phyloP scores from a whole-genome alignment of 2,113 vertebrate genomes.

The Albula goreensis region DNA sequence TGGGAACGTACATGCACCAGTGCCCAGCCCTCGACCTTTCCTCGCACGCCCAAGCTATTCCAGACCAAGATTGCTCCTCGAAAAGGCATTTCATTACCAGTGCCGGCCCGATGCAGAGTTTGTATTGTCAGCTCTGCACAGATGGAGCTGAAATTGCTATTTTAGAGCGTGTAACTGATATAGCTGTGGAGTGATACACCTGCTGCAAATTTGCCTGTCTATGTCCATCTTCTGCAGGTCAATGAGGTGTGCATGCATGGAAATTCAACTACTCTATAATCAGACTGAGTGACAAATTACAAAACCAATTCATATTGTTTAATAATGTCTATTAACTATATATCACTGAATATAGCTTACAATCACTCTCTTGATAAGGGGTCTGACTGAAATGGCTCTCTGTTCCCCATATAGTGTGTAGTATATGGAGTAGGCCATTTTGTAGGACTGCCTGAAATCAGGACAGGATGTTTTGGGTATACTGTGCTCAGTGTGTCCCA shows the following conservation, averaged over 20 bases:
- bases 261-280: background rate
- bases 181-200: background rate
- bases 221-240: background rate
- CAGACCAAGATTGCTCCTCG: background rate
- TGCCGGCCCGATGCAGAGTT: background rate
- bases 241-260: background rate
- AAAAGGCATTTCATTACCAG: background rate
- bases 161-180: background rate
- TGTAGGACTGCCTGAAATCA: no score
- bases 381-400: no score
- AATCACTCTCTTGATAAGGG: no score
- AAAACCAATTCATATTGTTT: background rate
- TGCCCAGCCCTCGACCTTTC: background rate
- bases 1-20: no score
- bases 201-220: background rate
- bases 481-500: no score
- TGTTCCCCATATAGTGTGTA: no score
- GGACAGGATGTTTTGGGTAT: no score
- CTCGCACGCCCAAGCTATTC: background rate
- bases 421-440: no score
- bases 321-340: background rate
- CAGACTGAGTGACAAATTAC: background rate
- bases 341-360: no score
- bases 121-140: background rate
- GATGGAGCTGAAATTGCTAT: background rate